These are phyloP conservation scores for Valencia hispanica DNA, from an alignment of 2,797 vertebrate species.

Conservation along the genomic window DNA sequence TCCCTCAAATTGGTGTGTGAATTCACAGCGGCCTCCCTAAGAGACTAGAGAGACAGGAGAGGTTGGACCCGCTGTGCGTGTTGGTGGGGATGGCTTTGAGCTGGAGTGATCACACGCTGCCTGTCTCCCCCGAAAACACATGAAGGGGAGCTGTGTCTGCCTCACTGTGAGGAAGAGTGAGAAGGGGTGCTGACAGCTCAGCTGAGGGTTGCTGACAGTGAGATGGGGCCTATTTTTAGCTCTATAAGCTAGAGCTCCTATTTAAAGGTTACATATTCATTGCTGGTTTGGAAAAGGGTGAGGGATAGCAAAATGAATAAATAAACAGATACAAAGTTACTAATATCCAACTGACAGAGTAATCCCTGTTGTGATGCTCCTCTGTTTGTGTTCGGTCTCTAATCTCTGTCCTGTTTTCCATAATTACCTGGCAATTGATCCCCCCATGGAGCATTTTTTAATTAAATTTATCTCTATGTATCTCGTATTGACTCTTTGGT, in stretches of 20 bases:
- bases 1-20: constrained; percentile 69
- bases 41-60: constrained; percentile 64
- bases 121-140: constrained; percentile 68
- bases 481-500: constrained; percentile 47
- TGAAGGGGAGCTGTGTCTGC: constrained; percentile 67
- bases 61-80: constrained; percentile 53
- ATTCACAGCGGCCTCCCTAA: constrained; percentile 65
- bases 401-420: constrained; percentile 60
- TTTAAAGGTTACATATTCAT: constrained; percentile 63
- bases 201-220: constrained; percentile 57
- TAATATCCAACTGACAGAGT: constrained; percentile 31
- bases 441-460: constrained; percentile 49
- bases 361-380: constrained; percentile 39
- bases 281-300: constrained; percentile 30
- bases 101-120: constrained; percentile 62
- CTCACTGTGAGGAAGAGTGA: constrained; percentile 61
- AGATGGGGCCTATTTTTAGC: constrained; percentile 74
- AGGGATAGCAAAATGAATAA: constrained; percentile 6
- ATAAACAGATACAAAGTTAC: constrained; percentile 5
- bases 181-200: constrained; percentile 74
- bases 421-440: constrained; percentile 71
- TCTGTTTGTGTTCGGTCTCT: constrained; percentile 63
- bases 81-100: constrained; percentile 62
- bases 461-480: constrained; percentile 63
- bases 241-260: constrained; percentile 53